Conservation (phyloP, 2,888 invertebrate species). For the Limnephilus auricula region DNA sequence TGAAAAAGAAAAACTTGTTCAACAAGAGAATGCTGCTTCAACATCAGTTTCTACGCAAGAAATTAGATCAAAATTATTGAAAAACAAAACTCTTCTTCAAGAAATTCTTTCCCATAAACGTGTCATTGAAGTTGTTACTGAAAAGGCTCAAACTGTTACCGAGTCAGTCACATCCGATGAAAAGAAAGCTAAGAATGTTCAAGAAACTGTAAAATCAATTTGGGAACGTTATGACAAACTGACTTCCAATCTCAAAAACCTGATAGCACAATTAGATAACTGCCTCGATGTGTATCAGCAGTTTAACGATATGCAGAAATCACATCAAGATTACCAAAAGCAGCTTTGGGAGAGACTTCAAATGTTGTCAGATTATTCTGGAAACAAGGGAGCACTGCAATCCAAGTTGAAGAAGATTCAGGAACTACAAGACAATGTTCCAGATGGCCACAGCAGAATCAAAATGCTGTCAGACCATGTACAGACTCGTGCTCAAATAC, state of each 20-base stretch:
- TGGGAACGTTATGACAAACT: slow-evolving; percentile 87
- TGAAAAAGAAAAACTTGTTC: slow-evolving; percentile 87
- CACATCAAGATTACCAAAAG: slow-evolving; percentile 93
- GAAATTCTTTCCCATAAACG: slow-evolving; percentile 94
- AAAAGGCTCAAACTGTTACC: slow-evolving; percentile 88
- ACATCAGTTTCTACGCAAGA: slow-evolving; percentile 85
- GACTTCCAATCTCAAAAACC: slow-evolving; percentile 81
- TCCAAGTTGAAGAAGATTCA: slow-evolving; percentile 87
- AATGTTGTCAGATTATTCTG: slow-evolving; percentile 89
- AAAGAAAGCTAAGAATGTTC: slow-evolving; percentile 80
- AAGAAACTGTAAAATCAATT: slow-evolving; percentile 84
- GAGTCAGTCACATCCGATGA: slow-evolving; percentile 78
- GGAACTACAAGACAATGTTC: slow-evolving; percentile 87
- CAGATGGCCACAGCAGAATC: slow-evolving; percentile 87
- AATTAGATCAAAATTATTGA: slow-evolving; percentile 88
- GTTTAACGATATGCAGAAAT: slow-evolving; percentile 90
- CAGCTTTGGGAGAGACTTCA: slow-evolving; percentile 93
- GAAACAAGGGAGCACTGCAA: slow-evolving; percentile 91
- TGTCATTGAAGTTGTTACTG: slow-evolving; percentile 92
- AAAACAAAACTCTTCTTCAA: slow-evolving; percentile 91
- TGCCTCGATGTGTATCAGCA: slow-evolving; percentile 90
- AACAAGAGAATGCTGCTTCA: slow-evolving; percentile 84
- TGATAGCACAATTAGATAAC: slow-evolving; percentile 86
- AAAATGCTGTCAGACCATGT: slow-evolving; percentile 87
- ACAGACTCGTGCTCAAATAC: slow-evolving; percentile 81